These are phyloP conservation scores for Macropodus opercularis DNA, from an alignment of 2,797 vertebrate species.

Conservation along the genomic window DNA sequence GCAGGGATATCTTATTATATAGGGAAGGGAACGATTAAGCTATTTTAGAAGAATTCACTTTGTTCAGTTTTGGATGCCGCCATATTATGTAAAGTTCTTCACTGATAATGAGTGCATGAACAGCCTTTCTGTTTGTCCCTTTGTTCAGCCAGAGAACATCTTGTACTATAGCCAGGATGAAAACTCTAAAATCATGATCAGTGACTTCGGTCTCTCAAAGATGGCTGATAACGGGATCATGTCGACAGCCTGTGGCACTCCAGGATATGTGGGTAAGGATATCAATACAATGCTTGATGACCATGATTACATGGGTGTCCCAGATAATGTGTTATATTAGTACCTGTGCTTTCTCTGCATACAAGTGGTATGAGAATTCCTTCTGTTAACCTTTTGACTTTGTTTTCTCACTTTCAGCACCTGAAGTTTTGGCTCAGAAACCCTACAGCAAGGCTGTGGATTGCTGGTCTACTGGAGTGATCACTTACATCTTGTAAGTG, in stretches of 20 bases:
- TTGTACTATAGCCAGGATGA: slow-evolving; percentile 92
- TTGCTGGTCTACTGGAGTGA: slow-evolving; percentile 99
- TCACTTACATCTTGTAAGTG: slow-evolving; percentile 97
- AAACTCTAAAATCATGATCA: slow-evolving; percentile 97
- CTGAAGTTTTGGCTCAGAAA: slow-evolving; percentile 96
- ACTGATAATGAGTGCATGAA: slow-evolving; percentile 10
- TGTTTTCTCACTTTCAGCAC: slow-evolving; percentile 79
- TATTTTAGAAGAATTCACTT: background rate
- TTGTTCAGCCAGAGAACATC: slow-evolving; percentile 92
- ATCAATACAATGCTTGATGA: background rate
- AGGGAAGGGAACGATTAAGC: too few relatives aligned
- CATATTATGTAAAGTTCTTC: slow-evolving; percentile 6
- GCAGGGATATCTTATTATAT: too few relatives aligned
- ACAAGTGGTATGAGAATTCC: background rate
- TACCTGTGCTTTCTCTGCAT: background rate
- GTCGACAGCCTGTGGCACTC: slow-evolving; percentile 97
- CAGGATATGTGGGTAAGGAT: slow-evolving; percentile 93
- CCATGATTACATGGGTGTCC: too few relatives aligned
- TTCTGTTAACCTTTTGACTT: background rate
- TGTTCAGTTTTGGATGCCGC: background rate
- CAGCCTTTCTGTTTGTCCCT: slow-evolving; percentile 13
- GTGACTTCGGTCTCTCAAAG: slow-evolving; percentile 97
- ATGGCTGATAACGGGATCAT: slow-evolving; percentile 93
- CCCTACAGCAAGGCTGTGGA: slow-evolving; percentile 98
- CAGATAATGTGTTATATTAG: background rate